phyloP scores from a whole-genome alignment of 2,888 invertebrate genomes.

The Cephalotes varians region DNA sequence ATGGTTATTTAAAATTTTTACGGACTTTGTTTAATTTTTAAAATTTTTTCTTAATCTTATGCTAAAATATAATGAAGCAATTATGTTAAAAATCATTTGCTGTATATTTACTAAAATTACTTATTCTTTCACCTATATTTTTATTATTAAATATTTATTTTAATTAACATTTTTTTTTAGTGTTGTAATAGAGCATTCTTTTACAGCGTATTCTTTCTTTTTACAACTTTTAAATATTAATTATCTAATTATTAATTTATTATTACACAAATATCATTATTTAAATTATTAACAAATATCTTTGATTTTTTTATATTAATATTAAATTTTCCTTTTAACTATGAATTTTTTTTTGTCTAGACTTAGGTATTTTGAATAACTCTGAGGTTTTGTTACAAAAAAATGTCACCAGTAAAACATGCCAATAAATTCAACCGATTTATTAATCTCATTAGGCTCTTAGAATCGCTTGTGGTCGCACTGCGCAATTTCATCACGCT shows the following conservation, averaged over 20 bases:
- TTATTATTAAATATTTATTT: background rate
- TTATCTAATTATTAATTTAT: background rate
- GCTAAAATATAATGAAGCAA: background rate
- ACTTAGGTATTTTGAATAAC: background rate
- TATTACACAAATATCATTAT: too few relatives aligned
- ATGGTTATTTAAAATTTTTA: background rate
- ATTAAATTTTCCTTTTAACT: too few relatives aligned
- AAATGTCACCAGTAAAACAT: background rate
- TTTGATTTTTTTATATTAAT: background rate
- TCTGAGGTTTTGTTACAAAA: background rate
- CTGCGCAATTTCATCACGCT: slow-evolving; percentile 22
- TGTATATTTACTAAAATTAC: background rate
- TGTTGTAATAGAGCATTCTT: too few relatives aligned
- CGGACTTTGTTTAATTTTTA: background rate
- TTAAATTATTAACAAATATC: background rate
- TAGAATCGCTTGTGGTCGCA: slow-evolving; percentile 27
- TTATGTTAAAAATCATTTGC: background rate
- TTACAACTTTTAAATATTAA: background rate
- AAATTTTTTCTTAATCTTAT: background rate
- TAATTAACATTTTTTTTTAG: background rate
- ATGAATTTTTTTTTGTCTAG: background rate
- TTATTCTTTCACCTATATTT: background rate
- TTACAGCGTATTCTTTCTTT: background rate
- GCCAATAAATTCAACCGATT: background rate
- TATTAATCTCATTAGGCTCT: slow-evolving; percentile 21